Base-by-base conservation (phyloP, 23 tunicate genomes). In the Halocynthia aurantium region DNA sequence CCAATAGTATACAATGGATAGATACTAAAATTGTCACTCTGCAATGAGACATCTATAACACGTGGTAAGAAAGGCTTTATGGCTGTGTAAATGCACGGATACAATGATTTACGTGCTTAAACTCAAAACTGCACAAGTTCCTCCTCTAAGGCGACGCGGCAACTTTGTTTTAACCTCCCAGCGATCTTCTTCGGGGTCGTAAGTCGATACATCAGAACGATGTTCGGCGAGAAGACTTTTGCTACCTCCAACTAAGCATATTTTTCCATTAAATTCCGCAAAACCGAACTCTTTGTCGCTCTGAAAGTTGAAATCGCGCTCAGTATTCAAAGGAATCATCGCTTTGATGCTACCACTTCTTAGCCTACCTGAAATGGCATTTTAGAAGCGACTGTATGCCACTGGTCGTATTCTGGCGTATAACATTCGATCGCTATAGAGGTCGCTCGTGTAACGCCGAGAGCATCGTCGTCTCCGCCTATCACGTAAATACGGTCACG, bases 381-480 rank as follows among this genome's bases (percentile, higher is more conserved):
- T 72, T 84, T 78, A 53, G 60, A 78, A 55, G 89, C 83, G 78
- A 77, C 83, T 67, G 52, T 78, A 66, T 77, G 82, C 89, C 89
- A 84, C 77, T 84, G 89, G 53, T 84, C 89, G 52, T 66, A 80
- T 66, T 78, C 84, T 7, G 89, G 89, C 5, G 83, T 84, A 61
- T 84, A 84, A 70, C 89, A 84, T 74, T 84, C 89, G 62, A 84
- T 69, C 61, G 89, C 89, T 50, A 77, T 78, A 44, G 72, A 60
- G 71, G 73, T 31, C 21, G 81, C 18, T 51, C 71, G 67, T 7
- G 62, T 9, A 1, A 84, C 77, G 6, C 89, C 89, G 19, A 52
- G 57, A 8, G 67, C 22, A 18, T 71, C 79, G 40, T 51, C 58
- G 22, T 77, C 89, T 6, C 89, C 89, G 8, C 89, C 83, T 20